phyloP scores from a whole-genome alignment of 2,888 invertebrate genomes.

The Epistrophe grossulariae region DNA sequence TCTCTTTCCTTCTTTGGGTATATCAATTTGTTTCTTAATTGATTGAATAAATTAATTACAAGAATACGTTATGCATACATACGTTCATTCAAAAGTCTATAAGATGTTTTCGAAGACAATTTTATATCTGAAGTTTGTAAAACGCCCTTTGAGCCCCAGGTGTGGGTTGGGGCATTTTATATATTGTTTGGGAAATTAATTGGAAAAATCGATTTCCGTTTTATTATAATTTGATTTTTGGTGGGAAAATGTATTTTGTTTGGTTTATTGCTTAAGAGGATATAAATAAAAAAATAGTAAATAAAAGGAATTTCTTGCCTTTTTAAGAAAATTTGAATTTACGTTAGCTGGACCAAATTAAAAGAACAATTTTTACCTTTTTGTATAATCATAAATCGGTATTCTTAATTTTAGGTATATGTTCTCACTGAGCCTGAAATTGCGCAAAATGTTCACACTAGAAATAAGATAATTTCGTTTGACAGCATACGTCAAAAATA shows the following conservation, averaged over 20 bases:
- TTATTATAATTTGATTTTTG: constrained; percentile 4
- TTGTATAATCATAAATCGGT: no score
- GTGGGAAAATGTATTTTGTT: neutral
- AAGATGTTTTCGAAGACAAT: neutral
- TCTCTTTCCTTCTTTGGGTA: constrained; percentile 34
- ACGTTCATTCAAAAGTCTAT: constrained; percentile 32
- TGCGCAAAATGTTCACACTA: no score
- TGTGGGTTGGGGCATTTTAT: constrained; percentile 45
- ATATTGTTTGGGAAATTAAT: constrained; percentile 49
- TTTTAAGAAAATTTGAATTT: no score
- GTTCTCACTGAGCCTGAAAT: no score
- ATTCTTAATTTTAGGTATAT: no score
- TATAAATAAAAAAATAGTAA: neutral
- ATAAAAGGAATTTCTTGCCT: no score
- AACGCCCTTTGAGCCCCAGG: constrained; percentile 19
- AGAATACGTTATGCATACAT: no score
- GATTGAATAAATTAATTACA: constrained; percentile 61
- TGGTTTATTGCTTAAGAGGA: neutral
- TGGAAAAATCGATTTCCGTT: constrained; percentile 53
- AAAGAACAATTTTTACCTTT: no score
- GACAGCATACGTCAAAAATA: no score
- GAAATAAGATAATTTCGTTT: no score
- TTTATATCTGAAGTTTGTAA: neutral
- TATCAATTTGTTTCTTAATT: constrained; percentile 43
- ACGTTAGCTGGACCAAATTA: no score